Evolutionary conservation across 2,888 invertebrate species (phyloP), one percentile per base, ranked within the genome.

Genomic region (Cantharis flavilabris): DNA sequence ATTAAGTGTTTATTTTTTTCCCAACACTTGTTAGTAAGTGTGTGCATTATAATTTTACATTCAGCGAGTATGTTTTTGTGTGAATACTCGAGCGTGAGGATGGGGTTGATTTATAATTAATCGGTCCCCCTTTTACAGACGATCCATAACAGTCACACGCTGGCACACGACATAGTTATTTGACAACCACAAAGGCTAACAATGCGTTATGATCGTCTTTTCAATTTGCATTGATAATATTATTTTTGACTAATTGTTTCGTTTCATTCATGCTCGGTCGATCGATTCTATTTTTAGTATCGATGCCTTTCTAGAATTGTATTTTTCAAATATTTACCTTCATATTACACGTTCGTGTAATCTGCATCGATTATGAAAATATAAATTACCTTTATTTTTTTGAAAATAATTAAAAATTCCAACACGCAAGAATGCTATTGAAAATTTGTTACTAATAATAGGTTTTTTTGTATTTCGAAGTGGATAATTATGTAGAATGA

Each of bases 51-150:
- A 49, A 49, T 49, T 49, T 49, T n/a, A 49, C 49, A 49, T 49
- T 49, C 49, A 49, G n/a, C 49, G 49, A 49, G 49, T 49, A n/a
- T 49, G 49, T 49, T 49, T 26, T 49, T 49, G 13, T 33, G 4
- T 33, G 33, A 33, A 49, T 49, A 49, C 49, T 49, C 49, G n/a
- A 49, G 49, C 49, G 9, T 67, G 65, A n/a, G 26, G 26, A 67
- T 67, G 65, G 65, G 65, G 65, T 23, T 67, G 65, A 23, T 67
- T 67, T 67, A 67, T 67, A 67, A 67, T 67, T 67, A 67, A 67
- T 67, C 26, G 3, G 26, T 67, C 65, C 65, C 65, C 65, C n/a
- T 67, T 67, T 67, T 67, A n/a, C 13, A 20, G 65, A 23, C 49
- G 49, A 49, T 49, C n/a, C 49, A 49, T 49, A 67, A 67, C 65